Evolutionary conservation across 2,113 vertebrate species (phyloP), one percentile per base, ranked within the genome.

Genomic region (Hippopotamus amphibius): DNA sequence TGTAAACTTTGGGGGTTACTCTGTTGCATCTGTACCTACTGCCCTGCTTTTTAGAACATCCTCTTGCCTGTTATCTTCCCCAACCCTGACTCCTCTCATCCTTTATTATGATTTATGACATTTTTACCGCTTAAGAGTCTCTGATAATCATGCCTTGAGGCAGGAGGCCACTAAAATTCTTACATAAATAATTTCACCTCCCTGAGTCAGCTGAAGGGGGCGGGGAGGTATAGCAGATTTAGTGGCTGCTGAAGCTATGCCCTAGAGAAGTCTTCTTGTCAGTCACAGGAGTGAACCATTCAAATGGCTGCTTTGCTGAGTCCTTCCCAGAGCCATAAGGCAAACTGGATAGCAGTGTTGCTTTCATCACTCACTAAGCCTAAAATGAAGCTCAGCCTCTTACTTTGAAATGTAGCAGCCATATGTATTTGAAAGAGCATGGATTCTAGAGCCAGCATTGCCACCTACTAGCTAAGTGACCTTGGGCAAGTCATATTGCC

Each of bases 91-190:
- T 63, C 61, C 82, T 77, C 76, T 65, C 59, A 71, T 92, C 76
- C 81, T 95, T 88, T 90, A 66, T 96, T 97, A 91, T 93, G 77
- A 68, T 86, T 92, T 96, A 33, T 93, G 97, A 61, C 66, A 77
- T 86, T 95, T 93, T 97, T 81, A 82, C 87, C 80, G 65, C 90
- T 82, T 92, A 66, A 95, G 96, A 93, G 83, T 91, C 93, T 88
- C 19, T 88, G 72, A 72, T 95, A 90, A 94, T 96, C 68, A 79
- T 97, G 61, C 55, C 65, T 91, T 63, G 65, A 97, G 82, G 85
- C 92, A 69, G 17, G 93, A 97, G 95, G 94, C 86, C 87, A 89
- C 86, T 89, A 87, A 88, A 89, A 96, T 97, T 82, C 92, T 95
- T 92, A 86, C 21, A 93, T 88, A 96, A 98, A 92, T 96, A 96